Conservation (phyloP, 2,797 vertebrate genomes). For the Melanotaenia pygmaea region DNA sequence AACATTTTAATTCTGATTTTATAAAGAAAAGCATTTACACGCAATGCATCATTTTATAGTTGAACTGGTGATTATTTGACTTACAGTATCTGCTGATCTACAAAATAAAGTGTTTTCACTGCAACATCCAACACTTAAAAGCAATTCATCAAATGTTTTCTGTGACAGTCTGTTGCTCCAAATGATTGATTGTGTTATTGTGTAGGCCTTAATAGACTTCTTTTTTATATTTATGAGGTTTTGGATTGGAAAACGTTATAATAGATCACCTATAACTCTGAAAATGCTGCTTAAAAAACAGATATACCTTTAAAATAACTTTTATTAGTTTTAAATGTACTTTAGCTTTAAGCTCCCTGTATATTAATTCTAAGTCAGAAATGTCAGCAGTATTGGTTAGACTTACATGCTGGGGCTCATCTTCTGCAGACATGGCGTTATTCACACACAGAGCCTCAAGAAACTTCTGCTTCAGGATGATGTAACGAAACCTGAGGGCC, state of each 20-base stretch:
- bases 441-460: conserved; percentile 98
- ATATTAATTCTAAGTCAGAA: background rate
- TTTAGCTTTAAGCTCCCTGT: background rate
- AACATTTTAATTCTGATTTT: background rate
- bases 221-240: background rate
- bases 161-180: background rate
- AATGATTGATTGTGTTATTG: background rate
- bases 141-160: background rate
- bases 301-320: background rate
- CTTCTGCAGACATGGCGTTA: conserved; percentile 98
- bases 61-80: background rate
- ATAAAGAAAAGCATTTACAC: background rate
- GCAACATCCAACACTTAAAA: background rate
- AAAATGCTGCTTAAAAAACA: background rate
- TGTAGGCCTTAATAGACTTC: background rate
- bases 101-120: background rate
- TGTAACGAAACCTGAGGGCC: conserved; percentile 92
- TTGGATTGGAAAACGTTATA: background rate
- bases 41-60: background rate
- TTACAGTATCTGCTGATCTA: background rate
- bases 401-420: conserved; percentile 97
- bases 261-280: background rate
- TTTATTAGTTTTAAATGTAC: background rate
- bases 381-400: background rate
- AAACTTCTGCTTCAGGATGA: conserved; percentile 98